Evolutionary conservation across 1,140 invertebrate species (phyloP), one percentile per base, ranked within the genome.

Genomic region (Myzus persicae): DNA sequence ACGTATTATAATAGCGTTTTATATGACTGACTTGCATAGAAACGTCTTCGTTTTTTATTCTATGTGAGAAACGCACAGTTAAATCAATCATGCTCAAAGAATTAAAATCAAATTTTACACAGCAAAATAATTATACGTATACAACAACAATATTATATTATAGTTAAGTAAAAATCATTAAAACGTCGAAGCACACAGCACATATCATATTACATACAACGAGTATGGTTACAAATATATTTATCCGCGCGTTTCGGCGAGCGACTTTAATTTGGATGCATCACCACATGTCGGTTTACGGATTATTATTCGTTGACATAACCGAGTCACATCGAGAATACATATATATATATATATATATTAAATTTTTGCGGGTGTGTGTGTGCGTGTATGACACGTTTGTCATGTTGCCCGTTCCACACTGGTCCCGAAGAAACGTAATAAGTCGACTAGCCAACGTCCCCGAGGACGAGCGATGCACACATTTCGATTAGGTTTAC

Each of bases 401-500:
- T 51, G 31, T 89, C 87, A 38, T 38, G 46, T 22, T 22, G 42
- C 38, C 9, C 14, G 9, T 18, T 14, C 31, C 3, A 14, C 26
- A 11, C 44, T 51, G 87, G 87, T 24, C 22, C 88, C 22, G n/a
- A 54, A 26, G 48, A 26, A 54, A 89, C 31, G 48, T 89, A 89
- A 54, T 89, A 89, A 89, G 48, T 54, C 5, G 46, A 54, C 88
- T 40, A 36, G 88, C 48, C 38, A 31, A 40, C 88, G 20, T 54
- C 88, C 48, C 48, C 88, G 22, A 54, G 48, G 88, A 89, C 88
- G 46, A 40, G 22, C 46, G 88, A 38, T 36, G 88, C 22, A 24
- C 36, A 89, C 88, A 54, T 89, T 89, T 38, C 9, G 46, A 89
- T 89, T 89, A 89, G 36, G 48, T 51, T 51, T 54, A 89, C 46